Percentiles rank a stretch among this genome's conserved stretches.
Conservation (phyloP, 2,888 invertebrate species). For the Ennomos quercinarius region DNA sequence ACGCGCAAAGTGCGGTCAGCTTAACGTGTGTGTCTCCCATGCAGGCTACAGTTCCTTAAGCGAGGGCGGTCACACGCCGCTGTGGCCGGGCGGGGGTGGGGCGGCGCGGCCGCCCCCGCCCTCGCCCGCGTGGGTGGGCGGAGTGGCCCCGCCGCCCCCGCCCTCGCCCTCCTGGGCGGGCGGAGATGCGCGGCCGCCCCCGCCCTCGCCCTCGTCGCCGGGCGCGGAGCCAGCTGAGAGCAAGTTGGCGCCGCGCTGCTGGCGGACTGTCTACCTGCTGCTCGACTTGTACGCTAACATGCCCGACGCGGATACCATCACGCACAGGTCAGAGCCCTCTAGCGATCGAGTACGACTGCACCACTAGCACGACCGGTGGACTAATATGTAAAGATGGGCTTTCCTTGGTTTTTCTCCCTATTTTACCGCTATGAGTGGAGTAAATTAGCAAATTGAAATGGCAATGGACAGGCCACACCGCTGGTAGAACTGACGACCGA, state of each 20-base stretch:
- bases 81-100: conserved; percentile 57
- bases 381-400: too few species aligned
- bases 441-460: too few species aligned
- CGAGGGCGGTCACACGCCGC: conserved; percentile 90
- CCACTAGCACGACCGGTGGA: too few species aligned
- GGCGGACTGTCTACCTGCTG: conserved; percentile 97
- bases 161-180: conserved; percentile 67
- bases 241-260: conserved; percentile 91
- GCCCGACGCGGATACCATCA: conserved; percentile 97
- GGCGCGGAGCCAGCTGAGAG: conserved; percentile 45
- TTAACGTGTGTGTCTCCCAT: not conserved
- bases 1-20: too few species aligned
- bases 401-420: too few species aligned
- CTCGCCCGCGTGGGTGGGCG: conserved; percentile 3
- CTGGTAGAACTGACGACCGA: too few species aligned
- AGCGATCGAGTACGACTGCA: too few species aligned
- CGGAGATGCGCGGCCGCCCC: conserved; percentile 82
- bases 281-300: conserved; percentile 97
- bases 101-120: conserved; percentile 15
- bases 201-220: conserved; percentile 33
- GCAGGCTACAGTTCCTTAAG: conserved; percentile 92
- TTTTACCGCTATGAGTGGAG: too few species aligned
- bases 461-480: too few species aligned
- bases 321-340: conserved; percentile 84
- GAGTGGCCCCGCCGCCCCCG: conserved; percentile 82